phyloP scores from a whole-genome alignment of 2,113 vertebrate genomes.

The Fulica atra region DNA sequence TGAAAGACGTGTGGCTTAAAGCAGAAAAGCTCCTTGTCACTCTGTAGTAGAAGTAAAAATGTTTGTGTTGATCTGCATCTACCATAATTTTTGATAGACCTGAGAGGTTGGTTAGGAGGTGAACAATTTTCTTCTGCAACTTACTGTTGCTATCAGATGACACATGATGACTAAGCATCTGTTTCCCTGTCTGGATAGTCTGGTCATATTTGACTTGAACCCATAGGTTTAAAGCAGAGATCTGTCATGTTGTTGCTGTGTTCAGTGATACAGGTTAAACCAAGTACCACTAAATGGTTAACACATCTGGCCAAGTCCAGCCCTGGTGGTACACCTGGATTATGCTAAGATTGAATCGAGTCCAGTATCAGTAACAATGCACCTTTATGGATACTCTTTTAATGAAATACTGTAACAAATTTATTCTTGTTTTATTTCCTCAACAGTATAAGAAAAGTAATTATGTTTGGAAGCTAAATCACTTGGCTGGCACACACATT shows the following conservation, averaged over 20 bases:
- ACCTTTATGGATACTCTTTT: neutral
- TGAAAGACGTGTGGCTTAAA: neutral
- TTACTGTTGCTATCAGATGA: neutral
- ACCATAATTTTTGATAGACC: neutral
- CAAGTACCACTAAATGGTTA: neutral
- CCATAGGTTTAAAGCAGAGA: neutral
- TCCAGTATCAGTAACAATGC: neutral
- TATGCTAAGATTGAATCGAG: neutral
- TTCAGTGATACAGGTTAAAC: neutral
- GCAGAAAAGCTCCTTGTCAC: neutral
- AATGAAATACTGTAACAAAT: neutral
- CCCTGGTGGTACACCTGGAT: neutral
- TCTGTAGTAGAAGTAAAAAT: neutral
- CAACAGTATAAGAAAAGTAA: neutral
- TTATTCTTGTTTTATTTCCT: conserved; percentile 10
- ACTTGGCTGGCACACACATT: neutral
- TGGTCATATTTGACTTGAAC: neutral
- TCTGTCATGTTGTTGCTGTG: neutral
- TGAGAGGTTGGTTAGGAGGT: neutral
- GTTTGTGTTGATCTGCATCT: neutral
- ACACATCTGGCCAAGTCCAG: neutral
- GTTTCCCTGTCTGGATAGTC: neutral
- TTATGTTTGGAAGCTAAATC: conserved; percentile 7
- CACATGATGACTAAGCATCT: neutral
- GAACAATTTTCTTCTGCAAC: neutral